Percentiles rank a stretch among this genome's conserved stretches.
These are phyloP conservation scores for Geotrupes spiniger DNA, from an alignment of 2,888 invertebrate genomes.

Conservation along the genomic window DNA sequence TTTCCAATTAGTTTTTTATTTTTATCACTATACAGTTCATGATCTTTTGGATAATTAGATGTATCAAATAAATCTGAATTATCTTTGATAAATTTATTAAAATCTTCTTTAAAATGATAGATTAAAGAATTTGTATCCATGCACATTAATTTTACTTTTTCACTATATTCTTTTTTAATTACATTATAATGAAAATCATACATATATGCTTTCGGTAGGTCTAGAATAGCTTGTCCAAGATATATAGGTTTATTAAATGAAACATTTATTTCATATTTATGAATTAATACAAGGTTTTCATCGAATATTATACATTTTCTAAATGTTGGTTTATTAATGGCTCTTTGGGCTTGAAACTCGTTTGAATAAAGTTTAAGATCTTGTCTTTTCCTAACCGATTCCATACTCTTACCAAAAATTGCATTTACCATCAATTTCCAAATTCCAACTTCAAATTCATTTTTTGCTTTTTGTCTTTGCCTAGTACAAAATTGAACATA, in stretches of 20 bases:
- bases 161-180: conserved; percentile 34
- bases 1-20: conserved; percentile 31
- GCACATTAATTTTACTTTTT: conserved; percentile 31
- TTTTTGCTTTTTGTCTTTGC: conserved; percentile 12
- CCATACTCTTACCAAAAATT: too few relatives aligned
- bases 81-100: conserved; percentile 37
- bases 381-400: conserved; percentile 12
- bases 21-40: conserved; percentile 27
- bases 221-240: conserved; percentile 42
- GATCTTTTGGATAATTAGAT: conserved; percentile 32
- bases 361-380: conserved; percentile 6
- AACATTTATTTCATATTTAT: too few relatives aligned
- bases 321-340: conserved; percentile 6
- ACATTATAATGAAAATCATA: conserved; percentile 44
- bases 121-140: conserved; percentile 38
- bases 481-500: conserved; percentile 9
- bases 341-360: conserved; percentile 1
- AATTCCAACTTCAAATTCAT: too few relatives aligned
- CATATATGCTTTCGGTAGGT: conserved; percentile 44
- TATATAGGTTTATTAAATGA: conserved; percentile 46
- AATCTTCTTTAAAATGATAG: conserved; percentile 38
- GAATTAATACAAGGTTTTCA: too few relatives aligned
- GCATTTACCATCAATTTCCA: too few relatives aligned
- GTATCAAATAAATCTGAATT: conserved; percentile 39
- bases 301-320: not conserved